These are phyloP conservation scores for Xenentodon cancila DNA, from an alignment of 2,797 vertebrate genomes.

Conservation along the genomic window DNA sequence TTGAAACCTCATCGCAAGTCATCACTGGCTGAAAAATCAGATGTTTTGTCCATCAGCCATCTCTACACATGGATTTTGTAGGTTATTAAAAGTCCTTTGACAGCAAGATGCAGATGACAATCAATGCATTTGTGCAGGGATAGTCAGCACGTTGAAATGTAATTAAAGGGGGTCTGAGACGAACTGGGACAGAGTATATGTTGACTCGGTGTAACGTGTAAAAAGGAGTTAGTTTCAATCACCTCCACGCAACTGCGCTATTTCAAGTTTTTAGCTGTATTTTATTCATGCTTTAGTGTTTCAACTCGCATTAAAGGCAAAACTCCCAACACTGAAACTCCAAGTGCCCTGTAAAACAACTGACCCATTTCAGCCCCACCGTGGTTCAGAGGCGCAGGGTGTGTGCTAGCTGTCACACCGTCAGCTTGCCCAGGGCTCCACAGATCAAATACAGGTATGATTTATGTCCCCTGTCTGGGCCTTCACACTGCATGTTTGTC, in stretches of 20 bases:
- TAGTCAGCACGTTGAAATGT: too few species aligned
- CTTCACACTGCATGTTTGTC: constrained; percentile 57
- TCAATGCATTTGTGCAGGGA: too few species aligned
- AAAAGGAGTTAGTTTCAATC: too few species aligned
- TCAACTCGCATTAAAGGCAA: constrained; percentile 3
- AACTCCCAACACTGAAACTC: constrained; percentile 20
- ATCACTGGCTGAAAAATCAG: too few species aligned
- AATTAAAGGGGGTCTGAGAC: too few species aligned
- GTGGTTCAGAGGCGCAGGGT: constrained; percentile 53
- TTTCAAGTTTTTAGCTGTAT: neutral
- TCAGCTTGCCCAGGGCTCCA: constrained; percentile 52
- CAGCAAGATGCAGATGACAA: too few species aligned
- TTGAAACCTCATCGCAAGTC: too few species aligned
- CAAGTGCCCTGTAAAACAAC: constrained; percentile 40
- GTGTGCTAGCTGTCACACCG: constrained; percentile 59
- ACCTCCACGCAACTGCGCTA: neutral
- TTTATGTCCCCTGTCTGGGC: constrained; percentile 83
- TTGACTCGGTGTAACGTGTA: too few species aligned
- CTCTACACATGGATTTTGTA: too few species aligned
- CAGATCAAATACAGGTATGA: constrained; percentile 90
- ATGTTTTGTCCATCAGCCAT: too few species aligned
- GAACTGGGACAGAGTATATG: too few species aligned
- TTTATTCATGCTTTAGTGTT: neutral
- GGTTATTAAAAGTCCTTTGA: too few species aligned
- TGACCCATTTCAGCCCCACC: constrained; percentile 47